Base-by-base conservation (phyloP, 2,888 invertebrate species). In the Leptopilina syphax region DNA sequence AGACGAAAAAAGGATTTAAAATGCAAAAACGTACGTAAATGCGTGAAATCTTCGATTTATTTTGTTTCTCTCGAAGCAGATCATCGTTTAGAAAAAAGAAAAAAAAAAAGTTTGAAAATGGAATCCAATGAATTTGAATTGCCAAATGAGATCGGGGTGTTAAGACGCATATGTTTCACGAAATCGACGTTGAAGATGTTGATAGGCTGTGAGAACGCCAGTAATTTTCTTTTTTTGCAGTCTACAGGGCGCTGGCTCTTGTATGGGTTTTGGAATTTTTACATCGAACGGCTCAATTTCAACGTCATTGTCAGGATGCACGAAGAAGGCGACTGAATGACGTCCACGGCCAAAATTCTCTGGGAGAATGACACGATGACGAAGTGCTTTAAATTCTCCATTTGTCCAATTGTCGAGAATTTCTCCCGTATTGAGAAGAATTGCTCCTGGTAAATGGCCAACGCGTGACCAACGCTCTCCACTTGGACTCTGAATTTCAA, bases 241-340 rank as follows among this genome's bases (percentile, higher is more conserved):
- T 79, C 92, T 88, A 81, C 93, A 92, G 7, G 92, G 88, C 80
- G 93, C 92, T 6, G 89, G 80, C 82, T 91, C 90, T 65, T 89
- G 89, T 68, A 80, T 84, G 1, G 87, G 79, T 66, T 87, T 87
- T 6, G 84, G 82, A 10, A 90, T 87, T 83, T 92, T 93, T 27
- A 92, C 91, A 3, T 93, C 93, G 80, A 94, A 89, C 12, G 93
- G 92, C 41, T 93, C 93, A 79, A 95, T 91, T 66, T 89, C 87
- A 7, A 93, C 93, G 82, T 93, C 93, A 84, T 92, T 92, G 92
- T 96, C 95, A 2, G 96, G 96, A 92, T 96, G 95, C 86, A 96
- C 95, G 93, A 96, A 96, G 93, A 95, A 96, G 47, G 95, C 96
- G 83, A 96, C 94, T 86, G 96, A 95, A 92, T 96, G 95, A n/a